Base-by-base conservation (phyloP, 2,113 vertebrate species). In the Oncorhynchus tshawytscha region DNA sequence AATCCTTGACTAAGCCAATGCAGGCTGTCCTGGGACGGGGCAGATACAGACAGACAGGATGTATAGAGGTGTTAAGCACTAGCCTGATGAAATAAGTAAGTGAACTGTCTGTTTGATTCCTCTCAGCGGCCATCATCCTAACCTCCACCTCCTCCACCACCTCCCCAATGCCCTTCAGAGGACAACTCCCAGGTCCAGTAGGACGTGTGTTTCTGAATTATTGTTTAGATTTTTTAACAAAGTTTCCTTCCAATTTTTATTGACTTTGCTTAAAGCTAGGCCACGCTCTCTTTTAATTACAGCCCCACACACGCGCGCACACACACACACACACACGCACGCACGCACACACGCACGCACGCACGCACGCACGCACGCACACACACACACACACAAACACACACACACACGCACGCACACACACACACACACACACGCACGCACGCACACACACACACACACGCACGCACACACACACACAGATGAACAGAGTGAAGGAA, bases 201-300 rank as follows among this genome's bases (percentile, higher is more conserved):
- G 27, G 34, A 66, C 74, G 25, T 51, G 76, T 83, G 86, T 88
- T 78, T 79, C 75, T 74, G 78, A 76, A 77, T 73, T 87, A 85
- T 84, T 82, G 86, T 89, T 91, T 86, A 72, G 86, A 89, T 90
- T 86, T 76, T 70, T 57, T 75, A 82, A 86, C 79, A 92, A 89
- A 84, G 82, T 89, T 91, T 81, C 25, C 45, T 73, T 81, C 57
- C 72, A 71, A 85, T 86, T 83, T 81, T 77, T 81, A 87, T 78
- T 86, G 88, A 89, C 87, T 87, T 86, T 85, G 77, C 77, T 78
- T 87, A 87, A 29, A 71, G 74, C 73, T 13, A 70, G 77, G 51
- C 73, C 73, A 75, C 80, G 76, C 57, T 80, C 82, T 77, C 90
- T 77, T 74, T 86, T 89, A 91, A 92, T 90, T 88, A 89, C 86